These are phyloP conservation scores for Hemibates koningsi DNA, from an alignment of 2,113 vertebrate genomes.

Conservation along the genomic window DNA sequence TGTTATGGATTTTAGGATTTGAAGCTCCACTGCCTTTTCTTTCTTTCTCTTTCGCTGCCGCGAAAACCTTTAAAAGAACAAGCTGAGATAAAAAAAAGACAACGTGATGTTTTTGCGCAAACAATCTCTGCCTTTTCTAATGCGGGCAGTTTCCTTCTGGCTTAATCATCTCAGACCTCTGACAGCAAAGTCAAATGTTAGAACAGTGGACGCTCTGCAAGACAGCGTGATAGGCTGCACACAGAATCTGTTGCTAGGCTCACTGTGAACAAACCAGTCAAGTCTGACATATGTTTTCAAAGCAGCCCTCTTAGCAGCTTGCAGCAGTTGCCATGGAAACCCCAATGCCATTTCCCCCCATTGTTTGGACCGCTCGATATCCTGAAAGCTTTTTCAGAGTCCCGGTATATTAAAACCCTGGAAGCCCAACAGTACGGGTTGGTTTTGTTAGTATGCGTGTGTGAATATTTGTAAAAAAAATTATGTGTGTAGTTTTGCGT, in stretches of 20 bases:
- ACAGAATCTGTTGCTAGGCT: conserved; percentile 71
- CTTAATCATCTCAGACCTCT: neutral
- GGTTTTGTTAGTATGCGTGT: neutral
- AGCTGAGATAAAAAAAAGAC: neutral
- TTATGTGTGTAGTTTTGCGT: neutral
- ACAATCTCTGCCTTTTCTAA: neutral
- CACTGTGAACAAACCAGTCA: conserved; percentile 67
- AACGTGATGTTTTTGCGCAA: neutral
- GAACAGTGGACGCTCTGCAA: neutral
- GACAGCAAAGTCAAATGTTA: conserved; percentile 37
- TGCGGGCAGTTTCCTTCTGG: neutral
- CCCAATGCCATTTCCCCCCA: conserved; percentile 65
- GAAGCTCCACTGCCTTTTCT: neutral
- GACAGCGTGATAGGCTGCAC: conserved; percentile 52
- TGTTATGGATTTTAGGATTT: neutral
- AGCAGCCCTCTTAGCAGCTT: conserved; percentile 69
- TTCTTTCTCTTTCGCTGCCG: neutral
- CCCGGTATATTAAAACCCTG: conserved; percentile 29
- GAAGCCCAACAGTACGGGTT: neutral
- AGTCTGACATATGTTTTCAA: conserved; percentile 74
- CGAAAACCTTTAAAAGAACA: neutral
- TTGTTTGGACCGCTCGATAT: conserved; percentile 66
- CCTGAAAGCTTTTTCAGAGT: conserved; percentile 41
- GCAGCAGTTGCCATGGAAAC: conserved; percentile 75
- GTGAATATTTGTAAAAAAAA: neutral